These are phyloP conservation scores for Tromatobia lineatoria DNA, from an alignment of 2,888 invertebrate genomes.

Conservation along the genomic window DNA sequence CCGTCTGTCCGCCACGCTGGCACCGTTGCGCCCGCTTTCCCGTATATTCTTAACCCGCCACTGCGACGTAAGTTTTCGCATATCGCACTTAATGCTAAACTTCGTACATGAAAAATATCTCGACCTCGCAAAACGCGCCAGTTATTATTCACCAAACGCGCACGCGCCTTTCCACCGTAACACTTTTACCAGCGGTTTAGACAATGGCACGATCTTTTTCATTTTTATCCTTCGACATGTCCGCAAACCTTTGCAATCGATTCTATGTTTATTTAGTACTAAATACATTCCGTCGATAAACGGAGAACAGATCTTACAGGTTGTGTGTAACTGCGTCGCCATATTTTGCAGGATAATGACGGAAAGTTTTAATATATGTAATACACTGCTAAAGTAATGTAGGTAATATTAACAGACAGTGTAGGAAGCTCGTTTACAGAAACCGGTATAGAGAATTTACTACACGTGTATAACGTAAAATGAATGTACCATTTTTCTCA, in stretches of 20 bases:
- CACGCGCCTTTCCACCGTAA: neutral
- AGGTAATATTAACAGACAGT: too few species aligned
- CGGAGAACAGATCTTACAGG: neutral
- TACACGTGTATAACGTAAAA: too few species aligned
- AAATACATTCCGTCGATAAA: neutral
- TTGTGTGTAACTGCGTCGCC: too few species aligned
- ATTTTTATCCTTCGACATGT: neutral
- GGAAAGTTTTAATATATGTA: too few species aligned
- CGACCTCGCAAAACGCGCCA: neutral
- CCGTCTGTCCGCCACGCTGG: constrained; percentile 63
- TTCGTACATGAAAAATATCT: constrained; percentile 77
- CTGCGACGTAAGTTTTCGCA: constrained; percentile 50
- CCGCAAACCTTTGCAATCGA: neutral
- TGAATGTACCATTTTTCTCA: too few species aligned
- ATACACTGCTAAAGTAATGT: too few species aligned
- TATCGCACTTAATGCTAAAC: constrained; percentile 72
- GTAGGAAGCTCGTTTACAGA: too few species aligned
- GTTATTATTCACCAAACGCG: constrained; percentile 7
- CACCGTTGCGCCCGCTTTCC: constrained; percentile 42
- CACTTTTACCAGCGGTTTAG: neutral
- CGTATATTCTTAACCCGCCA: constrained; percentile 39
- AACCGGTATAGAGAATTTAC: too few species aligned
- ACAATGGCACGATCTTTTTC: neutral
- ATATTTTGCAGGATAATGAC: too few species aligned
- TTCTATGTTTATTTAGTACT: neutral